Evolutionary conservation across 1,140 invertebrate genomes (phyloP).

Genomic region (Eriocheir sinensis): DNA sequence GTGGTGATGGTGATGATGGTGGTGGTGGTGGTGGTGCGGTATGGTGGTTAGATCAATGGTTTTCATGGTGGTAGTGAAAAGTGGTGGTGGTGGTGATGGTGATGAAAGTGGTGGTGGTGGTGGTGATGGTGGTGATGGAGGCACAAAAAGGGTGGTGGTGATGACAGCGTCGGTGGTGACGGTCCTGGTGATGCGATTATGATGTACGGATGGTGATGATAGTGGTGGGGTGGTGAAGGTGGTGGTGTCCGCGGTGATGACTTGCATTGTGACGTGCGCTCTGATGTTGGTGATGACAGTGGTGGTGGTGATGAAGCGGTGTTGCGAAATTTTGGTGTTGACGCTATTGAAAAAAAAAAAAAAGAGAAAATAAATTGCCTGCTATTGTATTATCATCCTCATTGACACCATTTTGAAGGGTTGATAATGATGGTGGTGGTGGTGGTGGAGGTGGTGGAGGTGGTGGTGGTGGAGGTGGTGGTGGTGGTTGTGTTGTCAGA

Average conservation of each 20-base stretch:
- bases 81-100: neutral
- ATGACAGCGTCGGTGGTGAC: neutral
- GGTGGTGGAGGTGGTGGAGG: neutral
- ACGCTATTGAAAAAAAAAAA: too few relatives aligned
- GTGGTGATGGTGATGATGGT: too few relatives aligned
- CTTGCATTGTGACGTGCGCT: neutral
- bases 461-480: neutral
- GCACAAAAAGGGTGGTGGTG: neutral
- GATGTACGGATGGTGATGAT: too few relatives aligned
- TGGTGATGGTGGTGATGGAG: neutral
- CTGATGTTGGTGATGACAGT: neutral
- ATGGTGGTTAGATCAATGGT: too few relatives aligned
- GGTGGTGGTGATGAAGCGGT: neutral
- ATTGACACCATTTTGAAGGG: too few relatives aligned
- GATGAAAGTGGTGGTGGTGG: neutral
- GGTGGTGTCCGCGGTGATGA: neutral
- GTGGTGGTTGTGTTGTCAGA: neutral
- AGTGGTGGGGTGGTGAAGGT: neutral
- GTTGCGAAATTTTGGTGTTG: neutral
- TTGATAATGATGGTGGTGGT: neutral
- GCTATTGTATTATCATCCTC: too few relatives aligned
- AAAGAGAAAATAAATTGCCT: too few relatives aligned
- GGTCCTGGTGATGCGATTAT: neutral
- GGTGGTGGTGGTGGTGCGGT: too few relatives aligned
- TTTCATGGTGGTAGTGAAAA: too few relatives aligned